Conservation (phyloP, 1,140 invertebrate species). For the Formica exsecta region DNA sequence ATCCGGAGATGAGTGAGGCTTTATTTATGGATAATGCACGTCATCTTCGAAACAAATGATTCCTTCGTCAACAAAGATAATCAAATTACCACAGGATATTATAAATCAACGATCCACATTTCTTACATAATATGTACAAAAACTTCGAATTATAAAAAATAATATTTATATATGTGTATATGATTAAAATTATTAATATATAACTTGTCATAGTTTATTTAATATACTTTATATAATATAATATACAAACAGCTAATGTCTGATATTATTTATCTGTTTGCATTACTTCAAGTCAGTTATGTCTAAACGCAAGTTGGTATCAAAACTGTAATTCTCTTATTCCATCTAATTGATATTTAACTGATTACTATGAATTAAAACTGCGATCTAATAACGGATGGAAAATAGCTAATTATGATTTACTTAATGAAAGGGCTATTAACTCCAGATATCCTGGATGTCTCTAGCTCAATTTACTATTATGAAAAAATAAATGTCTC, state of each 20-base stretch:
- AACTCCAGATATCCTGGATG: neutral
- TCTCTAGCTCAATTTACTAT: neutral
- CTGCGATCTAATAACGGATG: neutral
- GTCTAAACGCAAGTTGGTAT: neutral
- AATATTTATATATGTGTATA: neutral
- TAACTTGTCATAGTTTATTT: no score
- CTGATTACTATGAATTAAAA: neutral
- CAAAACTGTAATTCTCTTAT: neutral
- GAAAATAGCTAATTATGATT: neutral
- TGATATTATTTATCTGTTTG: neutral
- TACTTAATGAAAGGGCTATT: neutral
- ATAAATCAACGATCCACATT: neutral
- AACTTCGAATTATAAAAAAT: neutral
- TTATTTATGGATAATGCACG: conserved; percentile 80
- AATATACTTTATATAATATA: neutral
- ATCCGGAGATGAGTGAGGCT: conserved; percentile 80
- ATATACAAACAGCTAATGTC: neutral
- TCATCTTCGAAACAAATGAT: conserved; percentile 65
- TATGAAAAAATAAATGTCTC: neutral
- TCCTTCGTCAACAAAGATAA: neutral
- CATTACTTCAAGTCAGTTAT: neutral
- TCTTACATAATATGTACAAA: neutral
- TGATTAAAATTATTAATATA: no score
- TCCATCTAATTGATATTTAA: neutral
- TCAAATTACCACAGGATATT: neutral